phyloP scores from a whole-genome alignment of 2,888 invertebrate species.

The Dolichopus griseipennis region DNA sequence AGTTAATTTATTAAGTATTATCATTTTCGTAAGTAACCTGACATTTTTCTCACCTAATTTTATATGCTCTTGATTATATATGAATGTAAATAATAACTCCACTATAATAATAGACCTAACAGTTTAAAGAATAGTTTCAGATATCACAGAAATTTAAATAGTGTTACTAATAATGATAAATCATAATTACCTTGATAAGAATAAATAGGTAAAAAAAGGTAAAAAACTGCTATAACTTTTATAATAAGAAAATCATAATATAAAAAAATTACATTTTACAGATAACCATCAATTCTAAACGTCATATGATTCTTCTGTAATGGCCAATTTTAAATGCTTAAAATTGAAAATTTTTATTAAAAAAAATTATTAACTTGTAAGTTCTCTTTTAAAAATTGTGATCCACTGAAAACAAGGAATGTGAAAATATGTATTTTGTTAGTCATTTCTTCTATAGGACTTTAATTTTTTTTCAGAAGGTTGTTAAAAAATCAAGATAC shows the following conservation, averaged over 20 bases:
- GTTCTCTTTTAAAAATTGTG: not conserved
- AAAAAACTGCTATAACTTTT: not conserved
- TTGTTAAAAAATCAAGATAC: too few species aligned
- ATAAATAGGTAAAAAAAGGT: too few species aligned
- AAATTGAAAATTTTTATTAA: constrained; percentile 4
- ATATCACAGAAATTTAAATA: not conserved
- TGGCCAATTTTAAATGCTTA: not conserved
- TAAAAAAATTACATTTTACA: not conserved
- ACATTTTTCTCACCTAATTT: not conserved
- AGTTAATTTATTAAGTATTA: too few species aligned
- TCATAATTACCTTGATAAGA: not conserved
- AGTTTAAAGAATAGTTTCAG: not conserved
- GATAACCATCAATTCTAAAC: not conserved
- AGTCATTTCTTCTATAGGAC: too few species aligned
- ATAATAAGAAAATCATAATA: not conserved
- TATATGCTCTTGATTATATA: not conserved
- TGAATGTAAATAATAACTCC: not conserved
- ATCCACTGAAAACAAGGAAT: not conserved
- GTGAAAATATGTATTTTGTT: not conserved
- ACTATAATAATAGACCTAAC: not conserved
- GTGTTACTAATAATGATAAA: constrained; percentile 4
- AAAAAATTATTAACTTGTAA: constrained; percentile 1
- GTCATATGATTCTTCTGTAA: not conserved
- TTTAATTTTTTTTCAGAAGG: too few species aligned
- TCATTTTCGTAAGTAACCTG: too few species aligned